Conservation (phyloP, 2,797 vertebrate species). For the Coilia nasus region DNA sequence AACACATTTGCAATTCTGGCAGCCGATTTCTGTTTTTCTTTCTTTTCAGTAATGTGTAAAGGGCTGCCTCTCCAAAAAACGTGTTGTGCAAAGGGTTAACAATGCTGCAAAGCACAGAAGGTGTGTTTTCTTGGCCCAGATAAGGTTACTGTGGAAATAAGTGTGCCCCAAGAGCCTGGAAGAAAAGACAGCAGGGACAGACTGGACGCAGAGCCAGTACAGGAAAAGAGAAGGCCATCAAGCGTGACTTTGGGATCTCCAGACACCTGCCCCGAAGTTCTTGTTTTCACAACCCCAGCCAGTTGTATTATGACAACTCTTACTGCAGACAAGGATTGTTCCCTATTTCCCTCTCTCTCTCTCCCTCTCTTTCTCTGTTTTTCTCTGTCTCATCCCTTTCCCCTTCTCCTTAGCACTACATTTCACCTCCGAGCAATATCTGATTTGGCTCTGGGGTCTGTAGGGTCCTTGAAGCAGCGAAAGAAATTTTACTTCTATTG, state of each 20-base stretch:
- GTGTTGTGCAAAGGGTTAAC: not conserved
- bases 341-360: constrained; percentile 52
- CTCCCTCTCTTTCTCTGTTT: constrained; percentile 9
- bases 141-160: not conserved
- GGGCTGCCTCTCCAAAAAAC: not conserved
- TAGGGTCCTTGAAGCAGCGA: constrained; percentile 63
- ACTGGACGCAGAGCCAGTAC: not conserved
- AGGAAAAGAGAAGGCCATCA: not conserved
- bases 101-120: not conserved
- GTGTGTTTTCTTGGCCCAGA: not conserved
- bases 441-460: constrained; percentile 59
- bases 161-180: not conserved
- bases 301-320: constrained; percentile 66
- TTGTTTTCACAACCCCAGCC: constrained; percentile 62
- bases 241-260: constrained; percentile 31
- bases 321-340: constrained; percentile 59
- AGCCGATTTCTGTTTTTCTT: not conserved
- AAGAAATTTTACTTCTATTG: constrained; percentile 67
- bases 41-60: not conserved
- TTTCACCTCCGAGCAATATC: constrained; percentile 54
- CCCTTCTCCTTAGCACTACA: constrained; percentile 42
- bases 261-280: constrained; percentile 56
- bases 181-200: not conserved
- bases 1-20: not conserved
- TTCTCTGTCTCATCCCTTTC: constrained; percentile 31